Evolutionary conservation across 2,113 vertebrate species (phyloP).

Genomic region (Phaethon lepturus): DNA sequence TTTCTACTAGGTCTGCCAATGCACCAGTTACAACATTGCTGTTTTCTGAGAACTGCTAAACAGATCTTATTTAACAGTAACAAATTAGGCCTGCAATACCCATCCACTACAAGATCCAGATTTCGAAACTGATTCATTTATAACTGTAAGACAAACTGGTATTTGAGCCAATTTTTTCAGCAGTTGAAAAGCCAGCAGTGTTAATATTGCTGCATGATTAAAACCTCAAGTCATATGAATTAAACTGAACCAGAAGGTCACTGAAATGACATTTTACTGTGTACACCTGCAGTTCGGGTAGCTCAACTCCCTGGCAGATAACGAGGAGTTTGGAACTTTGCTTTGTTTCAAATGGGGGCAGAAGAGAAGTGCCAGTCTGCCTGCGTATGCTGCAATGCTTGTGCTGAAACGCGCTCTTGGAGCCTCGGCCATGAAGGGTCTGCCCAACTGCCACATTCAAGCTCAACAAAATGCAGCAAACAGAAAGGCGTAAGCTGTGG

Average conservation of each 20-base stretch:
- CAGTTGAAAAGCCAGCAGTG: background rate
- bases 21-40: background rate
- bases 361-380: background rate
- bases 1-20: conserved; percentile 4
- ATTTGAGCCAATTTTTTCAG: background rate
- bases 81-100: background rate
- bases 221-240: background rate
- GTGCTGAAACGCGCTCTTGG: background rate
- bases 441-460: background rate
- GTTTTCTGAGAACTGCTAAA: background rate
- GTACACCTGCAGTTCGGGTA: background rate
- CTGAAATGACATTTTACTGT: background rate
- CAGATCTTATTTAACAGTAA: background rate
- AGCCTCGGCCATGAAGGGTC: accelerated
- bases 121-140: background rate
- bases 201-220: background rate
- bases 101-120: background rate
- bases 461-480: background rate
- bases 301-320: background rate
- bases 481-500: background rate
- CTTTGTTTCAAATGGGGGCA: background rate
- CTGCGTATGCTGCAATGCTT: accelerated
- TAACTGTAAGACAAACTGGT: background rate
- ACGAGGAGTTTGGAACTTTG: background rate
- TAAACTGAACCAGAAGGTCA: background rate